phyloP scores from a whole-genome alignment of 2,888 invertebrate species.

The Rotaria magnacalcarata region DNA sequence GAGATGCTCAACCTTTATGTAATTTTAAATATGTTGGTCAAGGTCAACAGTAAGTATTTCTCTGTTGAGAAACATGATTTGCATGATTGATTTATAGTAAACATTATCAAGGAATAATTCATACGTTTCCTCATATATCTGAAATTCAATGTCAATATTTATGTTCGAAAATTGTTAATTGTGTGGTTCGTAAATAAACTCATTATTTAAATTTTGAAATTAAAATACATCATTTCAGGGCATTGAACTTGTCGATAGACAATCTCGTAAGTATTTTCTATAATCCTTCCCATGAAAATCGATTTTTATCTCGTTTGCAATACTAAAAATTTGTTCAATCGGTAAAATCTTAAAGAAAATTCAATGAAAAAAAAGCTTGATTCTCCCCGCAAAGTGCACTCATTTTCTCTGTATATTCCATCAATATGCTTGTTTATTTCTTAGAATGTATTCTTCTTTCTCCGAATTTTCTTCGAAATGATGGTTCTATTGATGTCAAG shows the following conservation, averaged over 20 bases:
- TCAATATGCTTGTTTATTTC: not conserved
- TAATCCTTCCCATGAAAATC: no score
- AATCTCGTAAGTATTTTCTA: not conserved
- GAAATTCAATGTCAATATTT: slow-evolving; percentile 28
- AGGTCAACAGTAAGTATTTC: not conserved
- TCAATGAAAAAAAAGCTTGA: no score
- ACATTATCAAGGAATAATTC: not conserved
- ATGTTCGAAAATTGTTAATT: not conserved
- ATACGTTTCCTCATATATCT: not conserved
- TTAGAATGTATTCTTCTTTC: slow-evolving; percentile 20
- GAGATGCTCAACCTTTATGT: not conserved
- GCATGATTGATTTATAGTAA: not conserved
- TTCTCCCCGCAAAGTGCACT: no score
- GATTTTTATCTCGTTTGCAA: no score
- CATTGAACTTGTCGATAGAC: not conserved
- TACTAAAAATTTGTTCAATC: no score
- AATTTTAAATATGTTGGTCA: slow-evolving; percentile 10
- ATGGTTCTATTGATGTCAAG: not conserved
- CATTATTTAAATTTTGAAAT: not conserved
- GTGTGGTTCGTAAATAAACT: not conserved
- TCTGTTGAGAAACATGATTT: not conserved
- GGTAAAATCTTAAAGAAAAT: no score
- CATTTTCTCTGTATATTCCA: not conserved
- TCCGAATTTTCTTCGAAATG: slow-evolving; percentile 25
- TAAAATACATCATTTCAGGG: not conserved